A percentile compares a stretch with the other conserved stretches of the same genome.
Evolutionary conservation across 1,140 invertebrate genomes (phyloP).

Genomic region (Antheraea mylitta): DNA sequence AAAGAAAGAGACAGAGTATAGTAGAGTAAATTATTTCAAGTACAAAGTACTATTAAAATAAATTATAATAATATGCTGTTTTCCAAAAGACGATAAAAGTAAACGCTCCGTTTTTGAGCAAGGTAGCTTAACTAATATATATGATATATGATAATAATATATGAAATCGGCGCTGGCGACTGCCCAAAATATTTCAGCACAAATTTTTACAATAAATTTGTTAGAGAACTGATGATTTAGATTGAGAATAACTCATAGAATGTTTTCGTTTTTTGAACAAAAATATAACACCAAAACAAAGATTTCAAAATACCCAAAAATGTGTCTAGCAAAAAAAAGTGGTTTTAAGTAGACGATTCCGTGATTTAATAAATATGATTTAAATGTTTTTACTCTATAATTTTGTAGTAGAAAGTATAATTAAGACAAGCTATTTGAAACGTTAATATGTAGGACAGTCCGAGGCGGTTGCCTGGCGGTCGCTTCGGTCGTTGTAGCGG

Average conservation of each 20-base stretch:
- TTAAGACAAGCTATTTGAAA: constrained; percentile 34
- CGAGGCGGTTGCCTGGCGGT: constrained; percentile 18
- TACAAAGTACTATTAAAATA: neutral
- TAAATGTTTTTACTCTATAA: constrained; percentile 2
- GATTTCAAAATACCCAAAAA: too few species aligned
- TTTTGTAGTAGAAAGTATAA: constrained; percentile 17
- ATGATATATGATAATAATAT: too few species aligned
- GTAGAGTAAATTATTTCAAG: too few species aligned
- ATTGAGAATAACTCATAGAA: neutral
- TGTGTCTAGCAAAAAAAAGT: too few species aligned
- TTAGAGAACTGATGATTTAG: neutral
- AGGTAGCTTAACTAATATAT: too few species aligned
- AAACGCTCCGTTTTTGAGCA: neutral
- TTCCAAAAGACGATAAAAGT: neutral
- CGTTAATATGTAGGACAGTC: constrained; percentile 54
- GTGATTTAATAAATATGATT: constrained; percentile 13
- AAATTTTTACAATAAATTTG: neutral
- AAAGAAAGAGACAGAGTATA: too few species aligned
- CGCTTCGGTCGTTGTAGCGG: constrained; percentile 14
- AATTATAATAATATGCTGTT: neutral
- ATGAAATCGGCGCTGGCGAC: constrained; percentile 24
- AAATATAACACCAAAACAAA: too few species aligned
- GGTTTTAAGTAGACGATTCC: constrained; percentile 3
- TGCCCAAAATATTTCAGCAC: constrained; percentile 27
- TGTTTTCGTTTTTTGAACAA: too few species aligned